phyloP scores from a whole-genome alignment of 2,113 vertebrate species.

The Loxodonta africana region DNA sequence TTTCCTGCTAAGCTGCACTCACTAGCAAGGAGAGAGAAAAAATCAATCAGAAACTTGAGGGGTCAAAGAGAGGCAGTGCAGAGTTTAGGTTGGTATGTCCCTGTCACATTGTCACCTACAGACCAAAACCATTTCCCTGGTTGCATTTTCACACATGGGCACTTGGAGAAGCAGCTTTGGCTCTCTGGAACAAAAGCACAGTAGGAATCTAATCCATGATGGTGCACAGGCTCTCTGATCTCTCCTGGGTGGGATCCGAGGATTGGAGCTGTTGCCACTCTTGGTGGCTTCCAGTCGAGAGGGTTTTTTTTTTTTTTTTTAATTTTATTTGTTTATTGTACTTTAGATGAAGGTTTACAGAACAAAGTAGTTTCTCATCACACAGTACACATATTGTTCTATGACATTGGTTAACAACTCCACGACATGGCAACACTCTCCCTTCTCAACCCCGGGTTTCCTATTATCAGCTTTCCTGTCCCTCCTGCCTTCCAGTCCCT shows the following conservation, averaged over 20 bases:
- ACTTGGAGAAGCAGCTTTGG: neutral
- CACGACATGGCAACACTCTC: too few relatives aligned
- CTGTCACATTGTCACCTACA: neutral
- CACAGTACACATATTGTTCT: too few relatives aligned
- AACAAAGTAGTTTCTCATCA: too few relatives aligned
- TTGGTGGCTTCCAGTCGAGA: fast-evolving
- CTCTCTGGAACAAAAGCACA: neutral
- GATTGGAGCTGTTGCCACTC: neutral
- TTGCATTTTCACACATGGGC: fast-evolving
- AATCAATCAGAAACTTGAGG: fast-evolving
- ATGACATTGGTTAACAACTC: too few relatives aligned
- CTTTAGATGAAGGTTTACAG: too few relatives aligned
- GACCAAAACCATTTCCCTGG: neutral
- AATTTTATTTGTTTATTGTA: too few relatives aligned
- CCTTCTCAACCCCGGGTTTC: too few relatives aligned
- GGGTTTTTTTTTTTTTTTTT: fast-evolving
- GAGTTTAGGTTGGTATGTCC: neutral
- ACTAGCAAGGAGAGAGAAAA: neutral
- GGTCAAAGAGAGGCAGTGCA: neutral
- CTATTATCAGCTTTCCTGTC: too few relatives aligned
- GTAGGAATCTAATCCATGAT: neutral
- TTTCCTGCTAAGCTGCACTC: fast-evolving
- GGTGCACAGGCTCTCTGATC: fast-evolving
- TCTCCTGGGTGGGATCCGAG: fast-evolving
- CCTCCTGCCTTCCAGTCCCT: too few relatives aligned